These are phyloP conservation scores for Pelusios castaneus DNA, from an alignment of 2,113 vertebrate species.

Conservation along the genomic window DNA sequence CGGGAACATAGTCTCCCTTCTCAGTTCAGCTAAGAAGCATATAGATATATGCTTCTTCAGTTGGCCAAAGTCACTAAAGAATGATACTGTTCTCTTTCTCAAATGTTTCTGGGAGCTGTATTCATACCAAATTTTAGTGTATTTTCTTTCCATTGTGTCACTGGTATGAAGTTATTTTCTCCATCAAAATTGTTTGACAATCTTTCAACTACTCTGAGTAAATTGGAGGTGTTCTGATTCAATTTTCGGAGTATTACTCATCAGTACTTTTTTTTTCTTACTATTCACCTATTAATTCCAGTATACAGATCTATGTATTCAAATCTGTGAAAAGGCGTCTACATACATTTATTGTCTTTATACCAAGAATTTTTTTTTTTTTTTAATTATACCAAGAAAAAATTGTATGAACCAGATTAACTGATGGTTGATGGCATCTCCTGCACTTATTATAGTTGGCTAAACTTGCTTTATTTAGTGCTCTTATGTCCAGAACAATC, in stretches of 20 bases:
- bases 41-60: not conserved
- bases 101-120: not conserved
- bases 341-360: not conserved
- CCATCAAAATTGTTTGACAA: not conserved
- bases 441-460: not conserved
- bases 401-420: not conserved
- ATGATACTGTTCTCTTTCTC: not conserved
- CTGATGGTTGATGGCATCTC: not conserved
- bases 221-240: not conserved
- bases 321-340: not conserved
- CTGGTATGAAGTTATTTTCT: not conserved
- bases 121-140: not conserved
- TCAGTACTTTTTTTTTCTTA: not conserved
- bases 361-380: not conserved
- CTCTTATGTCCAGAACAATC: not conserved
- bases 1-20: not conserved
- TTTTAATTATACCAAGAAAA: not conserved
- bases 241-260: not conserved
- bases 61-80: not conserved
- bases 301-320: not conserved
- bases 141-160: not conserved
- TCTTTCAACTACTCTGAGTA: not conserved
- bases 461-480: not conserved
- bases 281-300: not conserved
- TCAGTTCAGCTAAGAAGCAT: not conserved